Conservation (phyloP, 2,797 vertebrate genomes). For the Chelonia mydas region DNA sequence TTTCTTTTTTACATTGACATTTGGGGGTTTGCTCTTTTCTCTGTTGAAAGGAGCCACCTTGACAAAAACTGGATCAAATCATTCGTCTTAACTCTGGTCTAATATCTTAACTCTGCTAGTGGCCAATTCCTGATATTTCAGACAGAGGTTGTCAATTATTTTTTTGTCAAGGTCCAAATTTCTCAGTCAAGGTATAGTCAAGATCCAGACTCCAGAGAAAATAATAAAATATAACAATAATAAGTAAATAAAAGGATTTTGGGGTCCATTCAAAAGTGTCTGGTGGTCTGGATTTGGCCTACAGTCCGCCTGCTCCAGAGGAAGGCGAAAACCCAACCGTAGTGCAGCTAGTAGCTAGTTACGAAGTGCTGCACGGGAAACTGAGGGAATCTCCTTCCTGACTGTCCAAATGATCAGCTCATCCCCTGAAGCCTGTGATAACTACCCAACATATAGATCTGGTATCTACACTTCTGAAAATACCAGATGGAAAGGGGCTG, state of each 20-base stretch:
- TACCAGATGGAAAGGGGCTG: not conserved
- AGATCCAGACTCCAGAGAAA: not conserved
- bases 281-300: not conserved
- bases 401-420: fast-evolving
- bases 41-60: not conserved
- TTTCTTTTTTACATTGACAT: not conserved
- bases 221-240: not conserved
- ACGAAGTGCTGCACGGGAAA: too few relatives aligned
- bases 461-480: not conserved
- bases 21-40: not conserved
- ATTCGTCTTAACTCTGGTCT: fast-evolving
- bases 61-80: not conserved
- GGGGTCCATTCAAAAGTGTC: not conserved
- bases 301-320: fast-evolving
- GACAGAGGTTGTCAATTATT: too few relatives aligned
- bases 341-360: fast-evolving
- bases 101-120: fast-evolving
- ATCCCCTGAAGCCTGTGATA: fast-evolving
- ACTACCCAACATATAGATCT: not conserved
- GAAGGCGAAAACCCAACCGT: not conserved
- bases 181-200: not conserved
- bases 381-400: fast-evolving
- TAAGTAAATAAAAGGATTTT: not conserved
- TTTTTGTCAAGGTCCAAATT: not conserved
- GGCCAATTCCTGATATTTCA: fast-evolving